Evolutionary conservation across 2,113 vertebrate species (phyloP).

Genomic region (Cyanistes caeruleus): DNA sequence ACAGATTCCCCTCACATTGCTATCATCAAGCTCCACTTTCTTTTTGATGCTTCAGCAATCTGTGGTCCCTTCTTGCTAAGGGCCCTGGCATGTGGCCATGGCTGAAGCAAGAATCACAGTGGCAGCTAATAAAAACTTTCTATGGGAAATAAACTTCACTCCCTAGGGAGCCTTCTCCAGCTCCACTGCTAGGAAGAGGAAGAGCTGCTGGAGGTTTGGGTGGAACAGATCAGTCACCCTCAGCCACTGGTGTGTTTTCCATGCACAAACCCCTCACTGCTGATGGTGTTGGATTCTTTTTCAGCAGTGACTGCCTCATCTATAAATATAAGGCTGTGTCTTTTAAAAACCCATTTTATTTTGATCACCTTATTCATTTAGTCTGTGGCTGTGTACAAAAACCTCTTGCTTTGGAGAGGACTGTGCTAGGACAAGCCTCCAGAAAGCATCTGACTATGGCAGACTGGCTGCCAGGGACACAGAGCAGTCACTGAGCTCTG

Average conservation of each 20-base stretch:
- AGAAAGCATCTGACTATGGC: background rate
- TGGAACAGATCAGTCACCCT: background rate
- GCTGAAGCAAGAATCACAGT: background rate
- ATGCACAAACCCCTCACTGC: background rate
- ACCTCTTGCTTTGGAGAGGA: background rate
- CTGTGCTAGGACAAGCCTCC: background rate
- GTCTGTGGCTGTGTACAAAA: background rate
- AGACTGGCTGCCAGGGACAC: background rate
- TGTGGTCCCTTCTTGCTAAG: background rate
- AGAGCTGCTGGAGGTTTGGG: background rate
- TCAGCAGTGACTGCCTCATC: rapidly evolving
- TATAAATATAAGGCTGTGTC: background rate
- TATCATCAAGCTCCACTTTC: background rate
- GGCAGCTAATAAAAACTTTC: background rate
- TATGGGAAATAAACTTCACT: background rate
- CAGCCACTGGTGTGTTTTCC: background rate
- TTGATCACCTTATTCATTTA: background rate
- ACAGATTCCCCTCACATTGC: background rate
- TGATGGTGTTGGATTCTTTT: background rate
- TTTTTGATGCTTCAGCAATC: background rate
- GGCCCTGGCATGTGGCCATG: rapidly evolving
- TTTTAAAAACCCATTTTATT: background rate
- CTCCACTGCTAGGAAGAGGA: background rate
- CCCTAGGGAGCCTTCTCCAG: background rate
- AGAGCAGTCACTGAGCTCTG: background rate